Conservation (phyloP, 2,113 vertebrate species). For the Lampris incognitus region DNA sequence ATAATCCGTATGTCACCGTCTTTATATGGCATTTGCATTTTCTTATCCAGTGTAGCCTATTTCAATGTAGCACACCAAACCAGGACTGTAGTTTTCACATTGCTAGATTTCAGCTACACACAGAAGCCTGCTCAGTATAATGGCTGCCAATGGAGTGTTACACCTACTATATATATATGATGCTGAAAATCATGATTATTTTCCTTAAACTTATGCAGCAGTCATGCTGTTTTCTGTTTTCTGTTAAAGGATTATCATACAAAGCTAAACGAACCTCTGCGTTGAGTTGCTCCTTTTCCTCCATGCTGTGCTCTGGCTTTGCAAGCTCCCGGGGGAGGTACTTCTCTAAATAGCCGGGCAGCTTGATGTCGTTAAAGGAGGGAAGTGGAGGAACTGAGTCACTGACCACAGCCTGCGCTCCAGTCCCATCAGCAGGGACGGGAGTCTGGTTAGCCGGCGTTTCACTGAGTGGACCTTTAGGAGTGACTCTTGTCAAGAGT, state of each 20-base stretch:
- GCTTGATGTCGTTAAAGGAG: constrained; percentile 81
- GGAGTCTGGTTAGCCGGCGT: constrained; percentile 55
- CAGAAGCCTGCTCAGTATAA: no score
- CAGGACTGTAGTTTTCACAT: no score
- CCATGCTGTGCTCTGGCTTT: constrained; percentile 71
- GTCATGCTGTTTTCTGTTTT: neutral
- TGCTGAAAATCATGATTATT: no score
- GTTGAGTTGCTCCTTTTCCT: constrained; percentile 48
- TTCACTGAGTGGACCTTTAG: constrained; percentile 20
- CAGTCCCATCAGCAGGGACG: constrained; percentile 20
- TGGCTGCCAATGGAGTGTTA: no score
- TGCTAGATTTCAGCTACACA: no score
- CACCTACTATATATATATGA: no score
- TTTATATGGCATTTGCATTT: no score
- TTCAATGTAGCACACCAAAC: no score
- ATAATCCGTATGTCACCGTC: no score
- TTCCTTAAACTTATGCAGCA: neutral
- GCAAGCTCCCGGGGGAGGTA: constrained; percentile 75
- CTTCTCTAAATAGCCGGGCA: constrained; percentile 87
- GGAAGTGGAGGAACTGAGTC: constrained; percentile 68
- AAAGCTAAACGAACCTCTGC: constrained; percentile 65
- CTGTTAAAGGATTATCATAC: neutral
- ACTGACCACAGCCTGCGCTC: constrained; percentile 57
- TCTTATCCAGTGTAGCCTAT: no score
- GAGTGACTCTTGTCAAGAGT: constrained; percentile 7